phyloP scores from a whole-genome alignment of 30 jellyfish, hydroid and myxozoan species.

The Haliclystus octoradiatus region DNA sequence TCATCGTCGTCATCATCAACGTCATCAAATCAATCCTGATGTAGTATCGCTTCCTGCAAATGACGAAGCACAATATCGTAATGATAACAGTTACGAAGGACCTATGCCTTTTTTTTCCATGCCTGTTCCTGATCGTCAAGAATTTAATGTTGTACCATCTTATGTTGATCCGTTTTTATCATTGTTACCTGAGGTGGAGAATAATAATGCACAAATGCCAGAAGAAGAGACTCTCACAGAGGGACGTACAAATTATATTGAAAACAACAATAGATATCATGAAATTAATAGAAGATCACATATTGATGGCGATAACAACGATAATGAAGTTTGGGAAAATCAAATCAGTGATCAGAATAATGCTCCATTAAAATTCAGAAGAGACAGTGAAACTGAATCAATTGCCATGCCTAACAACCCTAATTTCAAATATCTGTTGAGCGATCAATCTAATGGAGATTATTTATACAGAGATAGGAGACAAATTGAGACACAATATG shows the following conservation, averaged over 20 bases:
- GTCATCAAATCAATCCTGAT: background rate
- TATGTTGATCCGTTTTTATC: conserved; percentile 18
- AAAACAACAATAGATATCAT: conserved; percentile 9
- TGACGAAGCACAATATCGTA: conserved; percentile 17
- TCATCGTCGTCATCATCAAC: background rate
- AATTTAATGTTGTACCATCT: conserved; percentile 35
- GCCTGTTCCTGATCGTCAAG: conserved; percentile 60
- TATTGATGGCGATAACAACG: conserved; percentile 22
- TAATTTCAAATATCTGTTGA: no score
- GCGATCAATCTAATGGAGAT: background rate
- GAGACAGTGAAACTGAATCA: background rate
- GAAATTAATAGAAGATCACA: conserved; percentile 35
- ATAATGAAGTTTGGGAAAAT: conserved; percentile 11
- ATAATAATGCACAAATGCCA: background rate
- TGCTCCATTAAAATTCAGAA: background rate
- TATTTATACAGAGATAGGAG: no score
- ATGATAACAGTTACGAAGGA: background rate
- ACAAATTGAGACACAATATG: background rate
- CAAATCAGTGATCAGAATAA: conserved; percentile 10
- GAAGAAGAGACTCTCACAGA: background rate
- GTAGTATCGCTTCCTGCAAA: conserved; percentile 11
- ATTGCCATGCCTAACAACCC: background rate
- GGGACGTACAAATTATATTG: background rate
- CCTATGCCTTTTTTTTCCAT: conserved; percentile 50
- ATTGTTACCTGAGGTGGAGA: background rate